Base-by-base conservation (phyloP, 2,797 vertebrate genomes). In the Strix occidentalis region DNA sequence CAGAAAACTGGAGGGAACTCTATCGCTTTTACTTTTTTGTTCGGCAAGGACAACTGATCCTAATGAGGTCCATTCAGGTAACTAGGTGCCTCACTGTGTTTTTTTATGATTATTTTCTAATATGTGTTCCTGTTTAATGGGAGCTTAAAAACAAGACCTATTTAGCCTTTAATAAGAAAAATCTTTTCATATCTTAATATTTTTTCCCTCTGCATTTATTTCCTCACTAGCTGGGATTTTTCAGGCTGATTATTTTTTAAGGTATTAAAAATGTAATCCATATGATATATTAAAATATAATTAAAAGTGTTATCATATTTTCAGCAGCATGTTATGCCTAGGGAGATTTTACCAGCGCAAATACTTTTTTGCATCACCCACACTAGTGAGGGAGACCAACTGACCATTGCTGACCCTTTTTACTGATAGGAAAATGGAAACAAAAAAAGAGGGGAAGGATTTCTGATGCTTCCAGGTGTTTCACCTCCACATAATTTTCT, bases 271-370 rank as follows among this genome's bases (percentile, higher is more conserved):
- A 77, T 68, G 87, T 65, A 95, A 96, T 93, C 94, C 2, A 1
- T 41, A 60, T 8, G 20, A 81, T 86, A 75, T 53, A 85, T 87
- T 93, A 94, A 94, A 95, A 91, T 69, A 84, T 76, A 97, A 95
- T 96, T 96, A 75, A 84, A 89, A 76, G 11, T 50, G 69, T 95
- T 95, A 93, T 90, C 87, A 2, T 77, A n/a, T 90, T 95, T 96
- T 54, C 63, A 54, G 83, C 85, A 88, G 35, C 12, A 0, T 72
- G 63, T 61, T 89, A 33, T 46, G 53, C 87, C 85, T 54, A 54
- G 87, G 74, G 85, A 92, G 61, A 77, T 76, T 91, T 87, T 56
- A 58, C 43, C 35, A 84, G 23, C 58, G 46, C 35, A 41, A 72
- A 76, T 69, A 24, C 5, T 0, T 54, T 93, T 64, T 72, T 65